phyloP scores from a whole-genome alignment of 2,797 vertebrate species.

The Oryzias dopingdopingensis region DNA sequence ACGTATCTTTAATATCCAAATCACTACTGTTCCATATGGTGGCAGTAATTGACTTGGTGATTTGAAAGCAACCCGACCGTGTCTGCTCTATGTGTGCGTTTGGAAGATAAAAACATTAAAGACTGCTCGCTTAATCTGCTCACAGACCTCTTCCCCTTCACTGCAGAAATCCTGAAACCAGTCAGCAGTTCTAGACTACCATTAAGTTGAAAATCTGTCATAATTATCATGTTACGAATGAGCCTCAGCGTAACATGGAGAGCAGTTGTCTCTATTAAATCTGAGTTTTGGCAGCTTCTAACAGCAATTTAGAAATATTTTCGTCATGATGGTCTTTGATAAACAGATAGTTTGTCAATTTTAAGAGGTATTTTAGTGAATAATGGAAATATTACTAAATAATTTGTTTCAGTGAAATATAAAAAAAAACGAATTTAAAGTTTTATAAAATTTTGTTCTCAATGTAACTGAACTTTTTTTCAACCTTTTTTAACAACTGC shows the following conservation, averaged over 20 bases:
- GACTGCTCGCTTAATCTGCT: slow-evolving; percentile 75
- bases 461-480: too few relatives aligned
- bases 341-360: neutral
- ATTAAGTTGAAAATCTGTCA: slow-evolving; percentile 74
- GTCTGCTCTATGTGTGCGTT: slow-evolving; percentile 67
- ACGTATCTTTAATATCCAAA: slow-evolving; percentile 72
- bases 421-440: too few relatives aligned
- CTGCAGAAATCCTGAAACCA: slow-evolving; percentile 68
- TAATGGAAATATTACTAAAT: too few relatives aligned
- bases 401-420: too few relatives aligned
- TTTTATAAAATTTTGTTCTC: too few relatives aligned
- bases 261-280: slow-evolving; percentile 60
- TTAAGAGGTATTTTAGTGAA: too few relatives aligned
- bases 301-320: slow-evolving; percentile 8
- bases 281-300: slow-evolving; percentile 2
- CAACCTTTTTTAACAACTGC: too few relatives aligned
- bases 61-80: slow-evolving; percentile 69
- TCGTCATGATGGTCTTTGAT: neutral
- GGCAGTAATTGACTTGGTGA: slow-evolving; percentile 77
- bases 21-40: slow-evolving; percentile 76
- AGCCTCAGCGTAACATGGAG: slow-evolving; percentile 62
- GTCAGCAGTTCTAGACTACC: slow-evolving; percentile 72
- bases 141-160: slow-evolving; percentile 53
- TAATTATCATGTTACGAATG: slow-evolving; percentile 74
- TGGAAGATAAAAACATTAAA: slow-evolving; percentile 81